Conservation (phyloP, 2,113 vertebrate genomes). For the Desmodus rotundus region DNA sequence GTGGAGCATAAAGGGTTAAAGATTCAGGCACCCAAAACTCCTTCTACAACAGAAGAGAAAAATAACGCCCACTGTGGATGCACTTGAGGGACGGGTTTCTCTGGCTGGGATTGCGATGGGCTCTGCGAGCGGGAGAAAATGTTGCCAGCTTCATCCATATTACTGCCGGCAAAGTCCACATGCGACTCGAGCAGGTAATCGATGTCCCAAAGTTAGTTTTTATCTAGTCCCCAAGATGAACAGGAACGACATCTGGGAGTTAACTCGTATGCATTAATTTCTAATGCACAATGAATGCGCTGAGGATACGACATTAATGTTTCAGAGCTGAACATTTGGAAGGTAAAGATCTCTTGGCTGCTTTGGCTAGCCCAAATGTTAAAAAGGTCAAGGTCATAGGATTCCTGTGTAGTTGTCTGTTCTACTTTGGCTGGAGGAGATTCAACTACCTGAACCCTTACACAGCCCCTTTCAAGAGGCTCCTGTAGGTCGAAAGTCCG, state of each 20-base stretch:
- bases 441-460: neutral
- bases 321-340: neutral
- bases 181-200: conserved; percentile 64
- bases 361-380: neutral
- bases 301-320: neutral
- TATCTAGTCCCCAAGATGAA: conserved; percentile 63
- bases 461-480: neutral
- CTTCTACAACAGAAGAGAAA: conserved; percentile 46
- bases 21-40: conserved; percentile 32
- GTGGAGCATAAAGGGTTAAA: conserved; percentile 49
- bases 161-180: conserved; percentile 48
- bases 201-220: conserved; percentile 70
- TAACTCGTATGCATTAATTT: no score
- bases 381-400: conserved; percentile 22
- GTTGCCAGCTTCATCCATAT: conserved; percentile 70
- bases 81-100: conserved; percentile 71
- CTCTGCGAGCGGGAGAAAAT: conserved; percentile 63
- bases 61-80: conserved; percentile 57
- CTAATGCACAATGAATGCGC: neutral
- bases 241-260: conserved; percentile 59
- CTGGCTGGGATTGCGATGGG: conserved; percentile 56
- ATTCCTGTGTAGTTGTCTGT: neutral
- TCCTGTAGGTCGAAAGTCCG: neutral
- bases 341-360: neutral
- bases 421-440: conserved; percentile 1